Evolutionary conservation across 2,113 vertebrate species (phyloP), one percentile per base, ranked within the genome.

Genomic region (Corapipo altera): DNA sequence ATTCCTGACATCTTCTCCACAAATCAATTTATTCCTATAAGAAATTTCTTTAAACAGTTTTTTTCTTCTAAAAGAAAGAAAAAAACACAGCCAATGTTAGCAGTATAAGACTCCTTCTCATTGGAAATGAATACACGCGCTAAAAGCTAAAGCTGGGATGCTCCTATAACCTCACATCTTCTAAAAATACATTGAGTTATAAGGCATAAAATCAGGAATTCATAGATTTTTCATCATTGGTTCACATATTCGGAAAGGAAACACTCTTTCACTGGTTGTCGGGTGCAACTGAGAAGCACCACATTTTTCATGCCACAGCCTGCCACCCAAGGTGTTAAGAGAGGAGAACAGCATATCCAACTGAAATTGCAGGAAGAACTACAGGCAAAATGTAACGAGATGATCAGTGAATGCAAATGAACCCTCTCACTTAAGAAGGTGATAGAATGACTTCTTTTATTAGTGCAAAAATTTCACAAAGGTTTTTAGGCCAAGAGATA

Each of bases 371-470:
- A 82, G 54, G 69, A 74, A 78, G 41, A 61, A 61, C 95, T 89
- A 17, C 61, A 88, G 88, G 79, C 69, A 92, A 96, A 88, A 90
- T 69, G 61, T 81, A 94, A 84, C 52, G 35, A 86, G 75, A 65
- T n/a, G 72, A 85, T 95, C 80, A 61, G 65, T 69, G 75, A 93
- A 97, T 94, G 65, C 95, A 95, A 81, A 95, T 92, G 65, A 96
- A 65, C 62, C 55, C 28, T 89, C 44, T 88, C 83, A 65, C 26
- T 78, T 78, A 69, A 65, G 76, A 65, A 33, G 44, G 49, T 92
- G 57, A 54, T 51, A 59, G 61, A 91, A 87, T 37, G 43, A 46
- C 65, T 88, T 64, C 52, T 71, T 33, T 72, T 83, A 95, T 58
- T 52, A 78, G 39, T 35, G 85, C 37, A 77, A 78, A 93, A 89